phyloP scores from a whole-genome alignment of 2,888 invertebrate genomes.

The Empis stercorea region DNA sequence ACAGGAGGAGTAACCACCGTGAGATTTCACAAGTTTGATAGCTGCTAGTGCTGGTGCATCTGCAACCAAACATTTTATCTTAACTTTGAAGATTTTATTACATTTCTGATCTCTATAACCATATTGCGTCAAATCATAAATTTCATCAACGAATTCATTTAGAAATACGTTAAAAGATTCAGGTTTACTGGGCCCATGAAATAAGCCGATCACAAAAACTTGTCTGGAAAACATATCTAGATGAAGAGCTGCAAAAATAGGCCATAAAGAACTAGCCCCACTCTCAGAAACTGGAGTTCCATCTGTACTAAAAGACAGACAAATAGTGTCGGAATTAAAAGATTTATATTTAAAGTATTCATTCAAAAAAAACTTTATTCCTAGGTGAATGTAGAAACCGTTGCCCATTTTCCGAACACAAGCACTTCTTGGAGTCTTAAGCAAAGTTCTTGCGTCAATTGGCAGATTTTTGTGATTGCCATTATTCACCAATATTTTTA shows the following conservation, averaged over 20 bases:
- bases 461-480: no score
- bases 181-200: neutral
- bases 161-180: neutral
- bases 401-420: no score
- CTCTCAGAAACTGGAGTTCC: neutral
- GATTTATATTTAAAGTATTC: no score
- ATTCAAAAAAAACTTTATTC: no score
- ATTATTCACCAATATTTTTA: no score
- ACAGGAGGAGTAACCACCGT: neutral
- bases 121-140: neutral
- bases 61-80: no score
- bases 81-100: neutral
- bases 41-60: neutral
- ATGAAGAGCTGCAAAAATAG: neutral
- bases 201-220: neutral
- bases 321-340: no score
- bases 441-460: no score
- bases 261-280: neutral
- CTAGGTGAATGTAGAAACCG: no score
- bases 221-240: neutral
- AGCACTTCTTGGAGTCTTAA: no score
- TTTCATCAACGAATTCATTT: neutral
- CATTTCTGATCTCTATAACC: neutral
- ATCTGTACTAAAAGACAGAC: neutral
- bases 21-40: neutral